These are phyloP conservation scores for Oreotrochilus melanogaster DNA, from an alignment of 2,113 vertebrate genomes.

Conservation along the genomic window DNA sequence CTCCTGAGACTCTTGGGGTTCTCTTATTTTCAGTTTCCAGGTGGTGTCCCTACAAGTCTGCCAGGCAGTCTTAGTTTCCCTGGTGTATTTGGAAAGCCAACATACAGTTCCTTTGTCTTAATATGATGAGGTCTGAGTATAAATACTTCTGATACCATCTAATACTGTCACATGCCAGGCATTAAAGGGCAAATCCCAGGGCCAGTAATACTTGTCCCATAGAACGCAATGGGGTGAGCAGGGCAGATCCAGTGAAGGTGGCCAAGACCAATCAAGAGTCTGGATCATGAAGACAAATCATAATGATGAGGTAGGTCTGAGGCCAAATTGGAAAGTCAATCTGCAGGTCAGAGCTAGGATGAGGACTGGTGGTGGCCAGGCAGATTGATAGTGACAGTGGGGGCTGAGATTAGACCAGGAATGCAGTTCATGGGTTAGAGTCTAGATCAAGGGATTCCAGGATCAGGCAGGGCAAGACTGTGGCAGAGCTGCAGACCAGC, in stretches of 20 bases:
- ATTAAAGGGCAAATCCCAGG: neutral
- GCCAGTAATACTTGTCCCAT: neutral
- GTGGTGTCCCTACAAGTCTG: rapidly evolving
- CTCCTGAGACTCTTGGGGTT: rapidly evolving
- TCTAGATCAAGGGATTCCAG: neutral
- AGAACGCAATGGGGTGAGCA: neutral
- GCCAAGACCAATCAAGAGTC: neutral
- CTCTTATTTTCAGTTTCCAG: neutral
- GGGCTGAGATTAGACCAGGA: neutral
- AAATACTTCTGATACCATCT: neutral
- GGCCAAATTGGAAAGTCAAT: neutral
- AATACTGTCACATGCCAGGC: neutral
- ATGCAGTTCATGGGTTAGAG: rapidly evolving
- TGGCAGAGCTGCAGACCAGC: neutral
- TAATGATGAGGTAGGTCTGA: neutral
- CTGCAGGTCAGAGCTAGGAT: neutral
- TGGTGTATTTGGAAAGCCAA: neutral
- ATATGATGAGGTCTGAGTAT: neutral
- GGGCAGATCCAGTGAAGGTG: neutral
- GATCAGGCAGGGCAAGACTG: neutral
- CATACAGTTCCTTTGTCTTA: neutral
- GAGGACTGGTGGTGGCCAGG: neutral
- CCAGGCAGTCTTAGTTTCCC: neutral
- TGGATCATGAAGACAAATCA: neutral
- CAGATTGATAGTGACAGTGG: neutral